Conservation (phyloP, 2,113 vertebrate genomes). For the Boulengeromyrus knoepffleri region DNA sequence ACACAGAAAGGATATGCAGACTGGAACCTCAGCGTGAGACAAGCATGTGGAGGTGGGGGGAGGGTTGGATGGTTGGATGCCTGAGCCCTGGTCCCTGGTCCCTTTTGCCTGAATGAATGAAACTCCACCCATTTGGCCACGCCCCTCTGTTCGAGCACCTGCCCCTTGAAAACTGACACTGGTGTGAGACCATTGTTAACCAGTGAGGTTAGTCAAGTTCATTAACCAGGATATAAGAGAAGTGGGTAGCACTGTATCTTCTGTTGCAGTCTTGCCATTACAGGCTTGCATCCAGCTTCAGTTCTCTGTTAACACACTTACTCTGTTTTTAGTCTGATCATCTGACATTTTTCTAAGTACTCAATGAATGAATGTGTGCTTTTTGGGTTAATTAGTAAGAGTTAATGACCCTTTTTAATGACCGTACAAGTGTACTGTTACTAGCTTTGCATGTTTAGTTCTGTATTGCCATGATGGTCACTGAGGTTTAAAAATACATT, state of each 20-base stretch:
- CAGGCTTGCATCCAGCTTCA: neutral
- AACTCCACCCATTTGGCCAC: neutral
- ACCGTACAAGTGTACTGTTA: neutral
- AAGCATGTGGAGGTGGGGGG: neutral
- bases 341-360: neutral
- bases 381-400: neutral
- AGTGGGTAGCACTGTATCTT: neutral
- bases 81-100: neutral
- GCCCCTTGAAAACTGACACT: neutral
- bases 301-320: neutral
- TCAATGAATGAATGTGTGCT: neutral
- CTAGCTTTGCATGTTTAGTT: neutral
- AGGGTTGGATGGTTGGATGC: neutral
- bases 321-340: neutral
- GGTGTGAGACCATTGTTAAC: neutral
- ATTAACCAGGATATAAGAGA: neutral
- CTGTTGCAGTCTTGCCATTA: neutral
- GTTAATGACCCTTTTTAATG: neutral
- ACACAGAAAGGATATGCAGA: neutral
- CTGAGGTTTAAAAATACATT: neutral
- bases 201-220: neutral
- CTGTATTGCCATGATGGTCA: neutral
- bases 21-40: neutral
- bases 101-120: neutral
- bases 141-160: neutral